A percentile compares a stretch with the other conserved stretches of the same genome.
phyloP scores from a whole-genome alignment of 2,113 vertebrate genomes.

The Rutilus rutilus region DNA sequence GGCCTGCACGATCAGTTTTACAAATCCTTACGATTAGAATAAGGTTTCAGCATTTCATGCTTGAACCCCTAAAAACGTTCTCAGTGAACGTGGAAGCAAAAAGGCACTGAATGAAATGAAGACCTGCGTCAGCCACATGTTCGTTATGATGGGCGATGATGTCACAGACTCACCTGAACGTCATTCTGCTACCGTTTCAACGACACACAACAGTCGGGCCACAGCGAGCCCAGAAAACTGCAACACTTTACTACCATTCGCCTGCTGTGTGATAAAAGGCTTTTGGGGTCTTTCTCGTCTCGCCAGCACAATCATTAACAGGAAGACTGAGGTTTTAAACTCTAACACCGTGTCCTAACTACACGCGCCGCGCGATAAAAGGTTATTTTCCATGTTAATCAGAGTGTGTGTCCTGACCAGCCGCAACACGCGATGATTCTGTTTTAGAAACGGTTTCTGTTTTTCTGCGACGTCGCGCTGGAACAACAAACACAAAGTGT shows the following conservation, averaged over 20 bases:
- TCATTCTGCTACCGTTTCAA: constrained; percentile 75
- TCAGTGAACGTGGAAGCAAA: not conserved
- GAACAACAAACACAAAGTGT: too few relatives aligned
- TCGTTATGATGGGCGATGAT: not conserved
- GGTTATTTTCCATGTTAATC: too few relatives aligned
- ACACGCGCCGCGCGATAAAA: too few relatives aligned
- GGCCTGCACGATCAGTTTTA: too few relatives aligned
- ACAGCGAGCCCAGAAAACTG: constrained; percentile 71
- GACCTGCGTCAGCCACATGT: constrained; percentile 15
- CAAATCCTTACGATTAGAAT: too few relatives aligned
- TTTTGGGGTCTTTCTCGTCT: constrained; percentile 38
- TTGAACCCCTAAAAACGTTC: not conserved
- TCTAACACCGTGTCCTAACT: not conserved
- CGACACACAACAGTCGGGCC: constrained; percentile 75
- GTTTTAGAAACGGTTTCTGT: too few relatives aligned
- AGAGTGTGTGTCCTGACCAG: too few relatives aligned
- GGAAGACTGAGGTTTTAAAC: constrained; percentile 19
- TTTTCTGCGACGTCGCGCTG: too few relatives aligned
- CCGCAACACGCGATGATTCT: too few relatives aligned
- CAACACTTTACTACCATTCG: constrained; percentile 76
- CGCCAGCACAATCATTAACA: constrained; percentile 16
- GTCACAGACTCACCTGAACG: constrained; percentile 35
- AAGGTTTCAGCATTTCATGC: too few relatives aligned
- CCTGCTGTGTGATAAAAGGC: constrained; percentile 77
- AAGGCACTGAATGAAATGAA: not conserved